These are phyloP conservation scores for Acrocephalus scirpaceus DNA, from an alignment of 2,797 vertebrate species.

Conservation along the genomic window DNA sequence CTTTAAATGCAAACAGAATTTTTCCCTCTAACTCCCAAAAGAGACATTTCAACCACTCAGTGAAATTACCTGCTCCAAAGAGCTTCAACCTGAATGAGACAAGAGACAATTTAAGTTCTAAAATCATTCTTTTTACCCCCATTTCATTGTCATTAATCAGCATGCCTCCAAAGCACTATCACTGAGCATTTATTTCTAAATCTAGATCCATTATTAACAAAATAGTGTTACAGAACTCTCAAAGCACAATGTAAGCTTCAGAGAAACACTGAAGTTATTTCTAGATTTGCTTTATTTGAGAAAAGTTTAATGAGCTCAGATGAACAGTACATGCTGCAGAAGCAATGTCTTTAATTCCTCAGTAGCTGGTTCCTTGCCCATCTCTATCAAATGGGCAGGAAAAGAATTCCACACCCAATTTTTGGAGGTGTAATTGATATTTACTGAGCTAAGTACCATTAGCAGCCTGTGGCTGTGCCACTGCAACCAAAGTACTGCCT, in stretches of 20 bases:
- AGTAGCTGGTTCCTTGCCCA: not conserved
- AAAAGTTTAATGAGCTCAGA: not conserved
- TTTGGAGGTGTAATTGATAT: not conserved
- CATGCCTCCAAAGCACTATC: not conserved
- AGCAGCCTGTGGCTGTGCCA: not conserved
- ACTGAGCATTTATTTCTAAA: not conserved
- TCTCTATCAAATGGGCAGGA: not conserved
- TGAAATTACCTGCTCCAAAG: not conserved
- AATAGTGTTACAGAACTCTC: not conserved
- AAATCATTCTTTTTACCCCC: not conserved
- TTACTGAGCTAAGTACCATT: not conserved
- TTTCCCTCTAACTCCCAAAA: not conserved
- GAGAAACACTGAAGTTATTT: not conserved
- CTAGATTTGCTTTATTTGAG: not conserved
- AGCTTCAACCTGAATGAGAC: conserved; percentile 9
- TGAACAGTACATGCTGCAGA: not conserved
- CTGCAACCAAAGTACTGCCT: not conserved
- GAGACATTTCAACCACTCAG: not conserved
- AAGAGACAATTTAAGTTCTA: not conserved
- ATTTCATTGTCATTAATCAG: not conserved
- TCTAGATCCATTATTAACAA: not conserved
- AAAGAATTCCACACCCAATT: not conserved
- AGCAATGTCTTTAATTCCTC: not conserved
- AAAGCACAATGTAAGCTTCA: not conserved
- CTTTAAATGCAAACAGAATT: not conserved